These are phyloP conservation scores for Pomacea canaliculata DNA, from an alignment of 2,888 invertebrate species.

Conservation along the genomic window DNA sequence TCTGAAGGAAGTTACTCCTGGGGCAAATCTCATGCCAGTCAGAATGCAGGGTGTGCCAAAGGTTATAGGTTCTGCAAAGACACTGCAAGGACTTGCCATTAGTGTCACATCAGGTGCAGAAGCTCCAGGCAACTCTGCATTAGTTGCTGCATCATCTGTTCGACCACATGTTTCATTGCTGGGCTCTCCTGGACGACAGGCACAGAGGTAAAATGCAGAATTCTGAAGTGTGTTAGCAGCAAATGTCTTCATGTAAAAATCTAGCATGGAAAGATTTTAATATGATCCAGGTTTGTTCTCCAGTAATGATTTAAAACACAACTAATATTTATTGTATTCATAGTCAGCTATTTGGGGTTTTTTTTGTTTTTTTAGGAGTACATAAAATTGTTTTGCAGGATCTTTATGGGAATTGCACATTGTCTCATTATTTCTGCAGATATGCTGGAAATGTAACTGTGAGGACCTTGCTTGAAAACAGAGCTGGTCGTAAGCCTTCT, in stretches of 20 bases:
- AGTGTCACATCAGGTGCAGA: background rate
- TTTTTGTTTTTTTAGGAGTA: too few species aligned
- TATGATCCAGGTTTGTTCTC: too few species aligned
- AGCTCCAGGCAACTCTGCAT: background rate
- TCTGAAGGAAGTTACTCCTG: too few species aligned
- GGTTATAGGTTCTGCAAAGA: background rate
- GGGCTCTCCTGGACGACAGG: background rate
- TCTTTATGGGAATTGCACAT: too few species aligned
- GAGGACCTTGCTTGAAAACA: conserved; percentile 59
- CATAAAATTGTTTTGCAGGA: too few species aligned
- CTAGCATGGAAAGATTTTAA: too few species aligned
- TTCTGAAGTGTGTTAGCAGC: background rate
- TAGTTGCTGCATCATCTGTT: background rate
- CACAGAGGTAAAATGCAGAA: background rate
- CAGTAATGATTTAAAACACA: too few species aligned
- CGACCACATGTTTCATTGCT: background rate
- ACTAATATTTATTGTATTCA: background rate
- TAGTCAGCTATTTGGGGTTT: background rate
- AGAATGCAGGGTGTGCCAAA: too few species aligned
- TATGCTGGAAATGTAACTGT: conserved; percentile 66
- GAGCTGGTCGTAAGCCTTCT: conserved; percentile 38
- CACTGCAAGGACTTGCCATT: background rate
- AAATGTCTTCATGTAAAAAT: too few species aligned
- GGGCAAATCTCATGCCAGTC: too few species aligned
- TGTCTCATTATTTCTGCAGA: conserved; percentile 27